Evolutionary conservation across 2,113 vertebrate genomes (phyloP).

Genomic region (Thamnophis sirtalis): DNA sequence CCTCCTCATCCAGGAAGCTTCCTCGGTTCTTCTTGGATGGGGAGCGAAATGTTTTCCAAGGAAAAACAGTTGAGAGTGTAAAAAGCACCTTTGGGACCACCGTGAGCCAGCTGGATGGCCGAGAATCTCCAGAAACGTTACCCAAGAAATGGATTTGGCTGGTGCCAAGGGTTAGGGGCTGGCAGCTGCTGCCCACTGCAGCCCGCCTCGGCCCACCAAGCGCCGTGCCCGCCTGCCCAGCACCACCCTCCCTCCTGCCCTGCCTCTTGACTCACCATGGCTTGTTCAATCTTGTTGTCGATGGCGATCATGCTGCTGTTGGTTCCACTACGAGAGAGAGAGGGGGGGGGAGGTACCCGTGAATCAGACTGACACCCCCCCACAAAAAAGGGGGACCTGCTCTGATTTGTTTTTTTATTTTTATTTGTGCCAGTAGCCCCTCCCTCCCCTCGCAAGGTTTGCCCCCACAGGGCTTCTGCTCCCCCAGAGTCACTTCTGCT

Average conservation of each 20-base stretch:
- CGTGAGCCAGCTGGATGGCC: no score
- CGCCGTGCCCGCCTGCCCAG: background rate
- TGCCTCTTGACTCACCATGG: constrained; percentile 71
- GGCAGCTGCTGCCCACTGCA: background rate
- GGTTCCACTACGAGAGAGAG: constrained; percentile 59
- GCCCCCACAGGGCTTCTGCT: background rate
- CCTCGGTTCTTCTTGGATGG: no score
- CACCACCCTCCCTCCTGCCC: background rate
- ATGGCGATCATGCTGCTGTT: constrained; percentile 71
- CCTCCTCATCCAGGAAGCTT: no score
- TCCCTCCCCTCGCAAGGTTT: no score
- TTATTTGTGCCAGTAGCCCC: background rate
- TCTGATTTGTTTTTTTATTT: no score
- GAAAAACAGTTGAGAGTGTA: no score
- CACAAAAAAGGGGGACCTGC: background rate
- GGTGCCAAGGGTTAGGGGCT: background rate
- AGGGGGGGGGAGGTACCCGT: background rate
- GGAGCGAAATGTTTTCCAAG: no score
- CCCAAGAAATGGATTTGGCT: background rate
- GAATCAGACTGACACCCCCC: background rate
- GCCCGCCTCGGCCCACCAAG: background rate
- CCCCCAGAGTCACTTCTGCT: background rate
- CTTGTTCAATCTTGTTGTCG: constrained; percentile 81
- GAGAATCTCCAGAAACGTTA: background rate
- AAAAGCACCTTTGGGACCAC: no score